Evolutionary conservation across 2,113 vertebrate genomes (phyloP), one percentile per base, ranked within the genome.

Genomic region (Aythya baeri): DNA sequence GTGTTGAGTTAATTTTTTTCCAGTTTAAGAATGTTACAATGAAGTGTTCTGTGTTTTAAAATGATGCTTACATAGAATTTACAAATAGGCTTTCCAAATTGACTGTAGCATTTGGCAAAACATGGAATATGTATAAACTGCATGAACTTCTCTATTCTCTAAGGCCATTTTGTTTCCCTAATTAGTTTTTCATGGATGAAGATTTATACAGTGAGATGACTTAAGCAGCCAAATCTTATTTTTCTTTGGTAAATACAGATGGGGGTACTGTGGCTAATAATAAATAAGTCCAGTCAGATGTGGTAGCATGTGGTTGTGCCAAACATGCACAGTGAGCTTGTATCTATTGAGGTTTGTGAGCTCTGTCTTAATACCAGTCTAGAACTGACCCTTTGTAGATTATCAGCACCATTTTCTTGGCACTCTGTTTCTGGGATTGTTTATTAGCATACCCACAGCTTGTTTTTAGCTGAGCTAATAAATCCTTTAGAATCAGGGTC

Each of bases 121-220:
- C 9, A 9, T 43, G 17, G 23, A 32, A 23, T 59, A 44, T 72
- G 17, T 59, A 57, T 41, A 54, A 62, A 57, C 17, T 36, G 2
- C 43, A 72, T 71, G 3, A 81, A 95, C 72, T 78, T 57, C 22
- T 83, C 11, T 90, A 38, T 94, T 34, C 43, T 93, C 57, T 72
- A 43, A 92, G 81, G 61, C 61, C n/a, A 62, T 79, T 83, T 90
- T 86, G 52, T 88, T 95, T 88, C 46, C 26, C 34, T 65, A 86
- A 71, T 86, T 81, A 92, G 21, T 86, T 95, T 25, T 65, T 94
- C 7, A 9, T 68, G 61, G 43, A 50, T 57, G 15, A 91, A 78
- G 61, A 78, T 81, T 67, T 83, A 75, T 61, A 44, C 52, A 78
- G 18, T 15, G 52, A 57, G 52, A 36, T 74, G 17, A 81, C 72